phyloP scores from a whole-genome alignment of 2,888 invertebrate species.

The Tachina fera region DNA sequence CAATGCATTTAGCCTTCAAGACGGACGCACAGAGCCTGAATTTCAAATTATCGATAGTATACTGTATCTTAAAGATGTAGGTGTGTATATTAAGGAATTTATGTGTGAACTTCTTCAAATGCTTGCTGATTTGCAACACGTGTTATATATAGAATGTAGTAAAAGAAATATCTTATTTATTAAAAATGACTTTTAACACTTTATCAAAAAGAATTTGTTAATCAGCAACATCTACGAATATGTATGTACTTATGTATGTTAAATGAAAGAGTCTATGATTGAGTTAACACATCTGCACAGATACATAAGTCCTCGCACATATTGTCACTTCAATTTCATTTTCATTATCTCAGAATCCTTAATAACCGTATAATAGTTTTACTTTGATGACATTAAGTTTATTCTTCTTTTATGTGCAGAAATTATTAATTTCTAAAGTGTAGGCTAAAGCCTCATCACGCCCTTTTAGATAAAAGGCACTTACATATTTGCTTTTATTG shows the following conservation, averaged over 20 bases:
- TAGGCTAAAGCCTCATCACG: neutral
- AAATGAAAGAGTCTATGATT: neutral
- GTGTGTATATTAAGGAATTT: neutral
- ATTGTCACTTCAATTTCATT: neutral
- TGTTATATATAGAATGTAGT: slow-evolving; percentile 20
- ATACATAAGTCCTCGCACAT: slow-evolving; percentile 1
- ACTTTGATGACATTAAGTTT: slow-evolving; percentile 11
- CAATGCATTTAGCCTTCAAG: no score
- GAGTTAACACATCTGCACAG: neutral
- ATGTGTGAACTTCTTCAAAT: neutral
- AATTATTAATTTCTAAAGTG: slow-evolving; percentile 9
- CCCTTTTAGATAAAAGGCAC: neutral
- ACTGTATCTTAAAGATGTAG: no score
- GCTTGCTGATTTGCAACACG: slow-evolving; percentile 4
- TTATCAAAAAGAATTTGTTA: slow-evolving; percentile 10
- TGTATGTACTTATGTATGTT: neutral
- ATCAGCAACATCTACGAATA: slow-evolving; percentile 1
- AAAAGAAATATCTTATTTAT: slow-evolving; percentile 58
- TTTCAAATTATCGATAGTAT: no score
- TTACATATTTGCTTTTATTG: neutral
- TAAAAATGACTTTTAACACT: slow-evolving; percentile 32
- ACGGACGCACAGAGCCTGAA: no score
- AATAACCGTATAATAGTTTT: neutral
- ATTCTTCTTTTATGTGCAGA: neutral
- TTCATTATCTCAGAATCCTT: slow-evolving; percentile 1